Evolutionary conservation across 2,113 vertebrate genomes (phyloP), one percentile per base, ranked within the genome.

Genomic region (Lutjanus erythropterus): DNA sequence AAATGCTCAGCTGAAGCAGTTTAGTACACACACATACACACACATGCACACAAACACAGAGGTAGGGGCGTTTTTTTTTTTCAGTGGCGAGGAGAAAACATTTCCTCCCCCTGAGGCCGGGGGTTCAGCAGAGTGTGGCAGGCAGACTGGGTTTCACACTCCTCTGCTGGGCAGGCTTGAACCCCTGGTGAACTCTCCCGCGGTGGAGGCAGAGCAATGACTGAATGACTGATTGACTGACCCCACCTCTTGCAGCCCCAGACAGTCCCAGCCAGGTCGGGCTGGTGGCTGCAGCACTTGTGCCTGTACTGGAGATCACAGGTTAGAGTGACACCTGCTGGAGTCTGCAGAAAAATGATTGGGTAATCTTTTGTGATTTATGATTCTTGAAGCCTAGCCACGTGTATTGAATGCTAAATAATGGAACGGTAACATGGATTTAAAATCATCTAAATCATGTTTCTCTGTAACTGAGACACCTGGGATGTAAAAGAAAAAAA

Each of bases 261-360:
- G 31, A 87, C 78, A 16, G 64, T 44, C 75, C 65, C 31, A 23
- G 59, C 47, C 79, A 79, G 82, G 71, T 56, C 78, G 14, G 21
- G 52, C 25, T 25, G 56, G 75, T 25, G 68, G 31, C 55, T 67
- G 76, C 50, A 33, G 65, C 56, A 1, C 18, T 52, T 9, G 21
- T 18, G 44, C 60, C 14, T 59, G 29, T 18, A 21, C n/a, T 23
- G 29, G 4, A 46, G 59, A 71, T 53, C 59, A 76, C 75, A 83
- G 64, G 75, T 86, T 69, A 91, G 84, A 86, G 86, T 86, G 92
- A 92, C 92, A 91, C 90, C 92, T 92, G 69, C 90, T 92, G 92
- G 90, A 88, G 39, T 75, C 33, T 56, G 62, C 44, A 42, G 44
- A 60, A 75, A 79, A 70, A 65, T 4, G 11, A 53, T 21, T 41